phyloP scores from a whole-genome alignment of 2,113 vertebrate genomes.

The Argyrosomus japonicus region DNA sequence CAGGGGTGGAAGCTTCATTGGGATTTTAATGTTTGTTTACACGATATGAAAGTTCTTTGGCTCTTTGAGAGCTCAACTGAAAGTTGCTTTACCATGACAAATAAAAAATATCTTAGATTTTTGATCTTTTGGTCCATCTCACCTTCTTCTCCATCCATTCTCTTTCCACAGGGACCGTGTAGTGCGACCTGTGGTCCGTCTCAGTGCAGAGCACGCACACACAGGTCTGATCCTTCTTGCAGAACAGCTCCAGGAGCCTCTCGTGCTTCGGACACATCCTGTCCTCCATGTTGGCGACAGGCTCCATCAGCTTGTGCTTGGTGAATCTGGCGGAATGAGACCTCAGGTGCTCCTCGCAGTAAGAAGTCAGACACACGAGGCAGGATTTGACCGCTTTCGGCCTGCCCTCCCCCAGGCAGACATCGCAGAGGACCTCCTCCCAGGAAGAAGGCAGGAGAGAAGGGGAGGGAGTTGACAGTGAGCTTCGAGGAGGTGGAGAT shows the following conservation, averaged over 20 bases:
- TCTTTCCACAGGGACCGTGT: conserved; percentile 83
- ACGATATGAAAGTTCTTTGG: neutral
- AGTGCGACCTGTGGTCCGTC: conserved; percentile 84
- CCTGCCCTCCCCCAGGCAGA: conserved; percentile 79
- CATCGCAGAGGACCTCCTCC: conserved; percentile 84
- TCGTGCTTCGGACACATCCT: conserved; percentile 85
- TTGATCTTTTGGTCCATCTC: conserved; percentile 4
- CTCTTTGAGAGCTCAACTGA: neutral
- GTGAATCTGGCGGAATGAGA: conserved; percentile 82
- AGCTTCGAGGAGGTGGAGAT: conserved; percentile 18
- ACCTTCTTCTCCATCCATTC: conserved; percentile 85
- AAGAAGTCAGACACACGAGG: conserved; percentile 86
- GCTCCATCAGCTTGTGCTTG: conserved; percentile 86
- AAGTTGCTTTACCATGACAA: neutral
- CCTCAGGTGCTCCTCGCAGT: conserved; percentile 86
- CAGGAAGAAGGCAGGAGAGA: conserved; percentile 21
- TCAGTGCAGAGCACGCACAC: conserved; percentile 86
- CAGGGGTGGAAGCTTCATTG: neutral
- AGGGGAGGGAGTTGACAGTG: conserved; percentile 1
- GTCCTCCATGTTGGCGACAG: conserved; percentile 83
- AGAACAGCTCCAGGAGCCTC: conserved; percentile 86
- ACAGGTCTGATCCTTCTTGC: conserved; percentile 84
- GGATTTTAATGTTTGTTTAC: neutral
- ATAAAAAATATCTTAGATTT: neutral
- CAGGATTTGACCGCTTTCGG: conserved; percentile 82